phyloP scores from a whole-genome alignment of 2,797 vertebrate species.

The Vultur gryphus region DNA sequence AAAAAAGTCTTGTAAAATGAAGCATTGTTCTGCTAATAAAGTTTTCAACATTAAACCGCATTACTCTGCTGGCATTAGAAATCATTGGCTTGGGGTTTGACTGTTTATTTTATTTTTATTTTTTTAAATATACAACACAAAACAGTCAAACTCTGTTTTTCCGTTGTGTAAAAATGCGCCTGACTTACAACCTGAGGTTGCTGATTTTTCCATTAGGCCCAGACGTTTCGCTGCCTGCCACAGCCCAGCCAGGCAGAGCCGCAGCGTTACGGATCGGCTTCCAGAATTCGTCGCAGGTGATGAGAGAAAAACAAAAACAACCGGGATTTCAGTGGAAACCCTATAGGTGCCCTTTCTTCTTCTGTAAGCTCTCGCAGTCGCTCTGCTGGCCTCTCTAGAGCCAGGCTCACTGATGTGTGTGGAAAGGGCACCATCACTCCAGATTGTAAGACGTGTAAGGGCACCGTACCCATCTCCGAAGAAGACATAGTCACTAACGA shows the following conservation, averaged over 20 bases:
- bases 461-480: not conserved
- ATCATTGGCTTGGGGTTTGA: constrained; percentile 52
- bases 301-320: not conserved
- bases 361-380: accelerated
- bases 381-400: not conserved
- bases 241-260: not conserved
- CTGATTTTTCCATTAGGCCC: constrained; percentile 57
- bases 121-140: constrained; percentile 34
- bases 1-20: constrained; percentile 62
- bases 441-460: not conserved
- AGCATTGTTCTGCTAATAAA: constrained; percentile 65
- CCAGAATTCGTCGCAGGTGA: constrained; percentile 40
- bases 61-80: constrained; percentile 24
- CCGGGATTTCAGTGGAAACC: not conserved
- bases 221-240: not conserved
- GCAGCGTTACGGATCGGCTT: not conserved
- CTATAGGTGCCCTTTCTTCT: not conserved
- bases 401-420: accelerated
- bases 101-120: constrained; percentile 51
- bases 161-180: not conserved
- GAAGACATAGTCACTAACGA: not conserved
- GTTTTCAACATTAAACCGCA: constrained; percentile 56
- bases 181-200: constrained; percentile 48
- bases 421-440: not conserved
- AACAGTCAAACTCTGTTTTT: constrained; percentile 42